A percentile compares a stretch with the other conserved stretches of the same genome.
Conservation (phyloP, 2,888 invertebrate genomes). For the Pyrochroa serraticornis region DNA sequence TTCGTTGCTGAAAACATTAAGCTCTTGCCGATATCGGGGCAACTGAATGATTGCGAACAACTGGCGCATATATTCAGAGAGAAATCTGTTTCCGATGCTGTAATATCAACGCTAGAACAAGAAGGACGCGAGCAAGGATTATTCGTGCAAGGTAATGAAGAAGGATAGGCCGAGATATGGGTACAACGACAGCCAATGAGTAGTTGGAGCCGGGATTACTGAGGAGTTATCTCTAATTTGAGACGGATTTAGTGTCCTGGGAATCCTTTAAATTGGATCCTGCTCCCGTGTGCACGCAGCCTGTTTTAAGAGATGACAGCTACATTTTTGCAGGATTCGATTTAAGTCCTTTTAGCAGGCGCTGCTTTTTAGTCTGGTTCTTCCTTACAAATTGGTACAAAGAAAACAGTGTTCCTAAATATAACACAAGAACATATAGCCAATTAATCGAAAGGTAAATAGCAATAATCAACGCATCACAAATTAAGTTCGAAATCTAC, state of each 20-base stretch:
- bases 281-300: conserved; percentile 40
- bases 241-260: conserved; percentile 62
- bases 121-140: conserved; percentile 36
- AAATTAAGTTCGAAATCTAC: too few relatives aligned
- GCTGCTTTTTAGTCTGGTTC: too few relatives aligned
- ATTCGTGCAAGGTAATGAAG: conserved; percentile 46
- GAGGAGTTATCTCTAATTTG: conserved; percentile 65
- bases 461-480: too few relatives aligned
- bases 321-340: conserved; percentile 44
- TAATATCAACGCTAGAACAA: conserved; percentile 40
- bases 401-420: too few relatives aligned
- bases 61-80: conserved; percentile 20
- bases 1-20: too few relatives aligned
- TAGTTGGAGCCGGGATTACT: conserved; percentile 55
- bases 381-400: too few relatives aligned
- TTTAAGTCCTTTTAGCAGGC: conserved; percentile 26
- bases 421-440: too few relatives aligned
- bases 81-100: conserved; percentile 33
- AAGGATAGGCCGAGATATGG: conserved; percentile 51
- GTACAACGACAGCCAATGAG: conserved; percentile 55
- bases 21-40: too few relatives aligned
- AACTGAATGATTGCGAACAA: neutral
- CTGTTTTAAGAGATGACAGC: conserved; percentile 41
- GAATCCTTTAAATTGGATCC: conserved; percentile 65
- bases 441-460: too few relatives aligned